These are phyloP conservation scores for Amitus sp. DNA, from an alignment of 2,888 invertebrate genomes.

Conservation along the genomic window DNA sequence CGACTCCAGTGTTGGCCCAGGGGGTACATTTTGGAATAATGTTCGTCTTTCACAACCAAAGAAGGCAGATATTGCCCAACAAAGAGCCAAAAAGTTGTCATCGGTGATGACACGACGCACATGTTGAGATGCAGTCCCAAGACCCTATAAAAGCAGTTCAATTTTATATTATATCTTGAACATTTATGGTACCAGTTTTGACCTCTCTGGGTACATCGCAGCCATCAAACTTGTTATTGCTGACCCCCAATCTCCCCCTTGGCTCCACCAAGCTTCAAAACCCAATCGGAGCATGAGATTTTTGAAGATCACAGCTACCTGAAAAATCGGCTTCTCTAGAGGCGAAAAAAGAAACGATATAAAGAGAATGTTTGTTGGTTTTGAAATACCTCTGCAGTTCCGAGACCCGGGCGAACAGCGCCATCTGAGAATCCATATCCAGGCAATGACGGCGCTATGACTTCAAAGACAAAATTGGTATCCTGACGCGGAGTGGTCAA, in stretches of 20 bases:
- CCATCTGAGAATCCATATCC: constrained; percentile 77
- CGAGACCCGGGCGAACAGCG: constrained; percentile 67
- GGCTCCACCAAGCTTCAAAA: constrained; percentile 68
- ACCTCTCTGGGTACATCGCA: constrained; percentile 66
- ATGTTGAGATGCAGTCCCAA: constrained; percentile 75
- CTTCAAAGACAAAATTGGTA: constrained; percentile 74
- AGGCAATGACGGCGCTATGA: constrained; percentile 75
- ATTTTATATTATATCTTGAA: neutral
- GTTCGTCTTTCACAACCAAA: constrained; percentile 69
- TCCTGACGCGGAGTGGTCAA: constrained; percentile 69
- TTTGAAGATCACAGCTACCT: constrained; percentile 65
- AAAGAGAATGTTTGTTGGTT: too few relatives aligned
- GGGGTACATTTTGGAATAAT: constrained; percentile 69
- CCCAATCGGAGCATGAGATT: constrained; percentile 71
- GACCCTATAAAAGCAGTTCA: constrained; percentile 57
- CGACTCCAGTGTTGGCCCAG: constrained; percentile 55
- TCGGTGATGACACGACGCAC: constrained; percentile 62
- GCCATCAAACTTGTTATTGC: constrained; percentile 66
- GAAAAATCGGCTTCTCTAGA: too few relatives aligned
- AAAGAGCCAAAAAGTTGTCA: constrained; percentile 53
- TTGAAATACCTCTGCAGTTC: constrained; percentile 46
- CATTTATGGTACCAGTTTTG: neutral
- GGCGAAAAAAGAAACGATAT: too few relatives aligned
- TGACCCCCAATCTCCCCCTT: constrained; percentile 76
- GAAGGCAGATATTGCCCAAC: constrained; percentile 71